These are phyloP conservation scores for Pachyuromys duprasi DNA, from an alignment of 2,797 vertebrate genomes.

Conservation along the genomic window DNA sequence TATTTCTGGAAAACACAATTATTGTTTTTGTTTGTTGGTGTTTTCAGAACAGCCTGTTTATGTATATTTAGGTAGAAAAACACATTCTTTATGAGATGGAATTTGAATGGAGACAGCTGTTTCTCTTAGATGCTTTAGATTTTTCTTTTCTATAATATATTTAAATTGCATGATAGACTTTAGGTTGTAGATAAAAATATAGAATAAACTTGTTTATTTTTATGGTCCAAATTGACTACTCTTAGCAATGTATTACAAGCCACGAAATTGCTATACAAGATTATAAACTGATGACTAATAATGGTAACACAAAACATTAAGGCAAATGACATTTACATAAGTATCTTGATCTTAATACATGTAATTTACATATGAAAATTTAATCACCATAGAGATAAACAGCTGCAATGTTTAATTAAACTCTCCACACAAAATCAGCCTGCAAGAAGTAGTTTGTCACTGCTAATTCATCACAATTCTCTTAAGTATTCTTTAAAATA, in stretches of 20 bases:
- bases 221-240: slow-evolving; percentile 87
- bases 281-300: slow-evolving; percentile 91
- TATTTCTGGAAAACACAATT: slow-evolving; percentile 47
- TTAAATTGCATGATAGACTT: slow-evolving; percentile 83
- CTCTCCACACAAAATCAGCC: slow-evolving; percentile 91
- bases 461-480: slow-evolving; percentile 92
- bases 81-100: not conserved
- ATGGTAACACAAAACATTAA: slow-evolving; percentile 91
- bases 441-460: slow-evolving; percentile 91
- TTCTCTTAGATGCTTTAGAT: slow-evolving; percentile 68
- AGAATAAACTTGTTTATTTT: slow-evolving; percentile 85
- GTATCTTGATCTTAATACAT: slow-evolving; percentile 93
- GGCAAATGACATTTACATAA: slow-evolving; percentile 93
- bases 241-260: slow-evolving; percentile 82
- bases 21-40: slow-evolving; percentile 5
- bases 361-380: slow-evolving; percentile 93
- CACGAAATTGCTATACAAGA: slow-evolving; percentile 87
- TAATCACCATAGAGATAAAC: slow-evolving; percentile 92
- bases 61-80: slow-evolving; percentile 49
- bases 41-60: slow-evolving; percentile 17
- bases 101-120: slow-evolving; percentile 64
- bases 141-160: slow-evolving; percentile 75
- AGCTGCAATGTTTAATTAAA: slow-evolving; percentile 93
- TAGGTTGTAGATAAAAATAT: slow-evolving; percentile 75
- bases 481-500: slow-evolving; percentile 92